phyloP scores from a whole-genome alignment of 1,140 invertebrate species.

The Trachymyrmex cornetzi region DNA sequence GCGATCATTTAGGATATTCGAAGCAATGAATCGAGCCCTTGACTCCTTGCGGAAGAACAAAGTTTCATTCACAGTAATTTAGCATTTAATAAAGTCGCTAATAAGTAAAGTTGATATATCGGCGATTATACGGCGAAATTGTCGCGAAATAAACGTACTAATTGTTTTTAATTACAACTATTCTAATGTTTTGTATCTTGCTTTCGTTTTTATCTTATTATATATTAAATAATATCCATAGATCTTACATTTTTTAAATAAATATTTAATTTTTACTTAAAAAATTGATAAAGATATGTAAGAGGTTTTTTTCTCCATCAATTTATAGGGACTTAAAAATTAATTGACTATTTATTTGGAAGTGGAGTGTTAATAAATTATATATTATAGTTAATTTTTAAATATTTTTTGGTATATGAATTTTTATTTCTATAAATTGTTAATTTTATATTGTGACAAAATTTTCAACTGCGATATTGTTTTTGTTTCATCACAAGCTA shows the following conservation, averaged over 20 bases:
- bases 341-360: no score
- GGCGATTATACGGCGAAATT: background rate
- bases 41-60: constrained; percentile 35
- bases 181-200: background rate
- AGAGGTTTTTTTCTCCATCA: no score
- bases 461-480: no score
- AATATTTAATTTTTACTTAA: background rate
- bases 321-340: no score
- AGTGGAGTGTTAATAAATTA: no score
- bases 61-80: constrained; percentile 1
- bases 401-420: no score
- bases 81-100: background rate
- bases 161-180: background rate
- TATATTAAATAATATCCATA: background rate
- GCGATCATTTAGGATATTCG: constrained; percentile 50
- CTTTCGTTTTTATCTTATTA: background rate
- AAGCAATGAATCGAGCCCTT: constrained; percentile 46
- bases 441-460: no score
- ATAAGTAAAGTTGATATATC: background rate
- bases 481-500: no score
- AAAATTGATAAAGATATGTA: no score
- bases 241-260: background rate
- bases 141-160: background rate
- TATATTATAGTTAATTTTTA: no score
- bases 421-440: no score